Percentiles rank a stretch among this genome's conserved stretches.
Evolutionary conservation across 1,140 invertebrate genomes (phyloP).

Genomic region (Helicoverpa zea): DNA sequence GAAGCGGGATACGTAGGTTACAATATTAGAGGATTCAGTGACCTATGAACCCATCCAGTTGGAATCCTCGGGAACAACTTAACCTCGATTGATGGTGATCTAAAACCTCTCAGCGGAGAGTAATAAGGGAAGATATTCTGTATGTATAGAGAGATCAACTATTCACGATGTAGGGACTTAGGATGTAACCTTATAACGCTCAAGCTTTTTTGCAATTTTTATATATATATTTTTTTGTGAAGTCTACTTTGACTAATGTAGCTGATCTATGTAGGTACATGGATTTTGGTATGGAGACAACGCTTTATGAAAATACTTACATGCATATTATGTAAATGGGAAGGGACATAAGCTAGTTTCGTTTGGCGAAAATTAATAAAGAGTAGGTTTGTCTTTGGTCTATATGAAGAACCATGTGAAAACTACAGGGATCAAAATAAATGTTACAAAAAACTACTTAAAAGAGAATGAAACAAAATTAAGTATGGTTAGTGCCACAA

Average conservation of each 20-base stretch:
- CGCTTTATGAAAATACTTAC: too few relatives aligned
- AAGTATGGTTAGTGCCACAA: not conserved
- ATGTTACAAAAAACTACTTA: not conserved
- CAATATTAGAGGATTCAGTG: not conserved
- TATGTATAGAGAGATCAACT: constrained; percentile 26
- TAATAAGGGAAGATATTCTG: constrained; percentile 22
- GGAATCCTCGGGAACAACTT: constrained; percentile 4
- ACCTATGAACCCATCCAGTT: constrained; percentile 6
- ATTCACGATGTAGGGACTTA: constrained; percentile 4
- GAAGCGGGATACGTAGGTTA: too few relatives aligned
- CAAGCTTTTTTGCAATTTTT: not conserved
- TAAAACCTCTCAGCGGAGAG: constrained; percentile 26
- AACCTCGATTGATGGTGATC: constrained; percentile 26
- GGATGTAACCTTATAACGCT: not conserved
- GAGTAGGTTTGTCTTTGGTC: too few relatives aligned
- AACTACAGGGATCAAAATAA: not conserved
- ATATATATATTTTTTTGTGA: not conserved
- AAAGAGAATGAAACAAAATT: not conserved
- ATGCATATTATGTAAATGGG: too few relatives aligned
- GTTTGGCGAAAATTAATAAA: too few relatives aligned
- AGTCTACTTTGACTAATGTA: not conserved
- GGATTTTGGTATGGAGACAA: too few relatives aligned
- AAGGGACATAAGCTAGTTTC: too few relatives aligned
- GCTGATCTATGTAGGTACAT: too few relatives aligned
- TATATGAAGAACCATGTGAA: not conserved